Conservation (phyloP, 1,140 invertebrate species). For the Ectropis grisescens region DNA sequence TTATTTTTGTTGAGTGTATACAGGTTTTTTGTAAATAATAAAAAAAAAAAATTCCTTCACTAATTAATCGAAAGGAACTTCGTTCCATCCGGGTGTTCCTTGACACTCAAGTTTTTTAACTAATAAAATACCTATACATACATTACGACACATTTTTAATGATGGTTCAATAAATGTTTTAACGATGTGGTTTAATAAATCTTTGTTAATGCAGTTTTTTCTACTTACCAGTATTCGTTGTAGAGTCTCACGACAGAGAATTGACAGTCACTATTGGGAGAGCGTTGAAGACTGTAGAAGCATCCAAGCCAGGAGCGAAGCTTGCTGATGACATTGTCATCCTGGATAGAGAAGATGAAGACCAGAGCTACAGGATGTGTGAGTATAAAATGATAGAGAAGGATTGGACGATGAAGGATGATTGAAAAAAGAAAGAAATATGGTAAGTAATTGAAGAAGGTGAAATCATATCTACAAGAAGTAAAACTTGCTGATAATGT, state of each 20-base stretch:
- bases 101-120: no score
- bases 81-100: no score
- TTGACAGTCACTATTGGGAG: slow-evolving; percentile 35
- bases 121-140: background rate
- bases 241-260: slow-evolving; percentile 48
- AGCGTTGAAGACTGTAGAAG: slow-evolving; percentile 40
- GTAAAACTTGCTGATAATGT: slow-evolving; percentile 25
- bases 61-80: no score
- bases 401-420: slow-evolving; percentile 34
- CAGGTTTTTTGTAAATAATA: no score
- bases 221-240: slow-evolving; percentile 49
- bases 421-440: no score
- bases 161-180: slow-evolving; percentile 1
- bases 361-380: slow-evolving; percentile 41
- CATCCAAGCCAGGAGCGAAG: slow-evolving; percentile 17
- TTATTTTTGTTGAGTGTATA: no score
- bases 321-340: slow-evolving; percentile 31
- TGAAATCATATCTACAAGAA: slow-evolving; percentile 25
- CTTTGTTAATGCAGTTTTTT: background rate
- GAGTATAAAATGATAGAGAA: slow-evolving; percentile 35
- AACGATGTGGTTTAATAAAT: background rate
- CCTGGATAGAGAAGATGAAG: slow-evolving; percentile 50
- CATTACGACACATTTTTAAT: background rate
- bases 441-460: no score
- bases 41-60: no score